Percentiles rank a stretch among this genome's conserved stretches.
Conservation (phyloP, 2,797 vertebrate genomes). For the Eulemur albifrons region DNA sequence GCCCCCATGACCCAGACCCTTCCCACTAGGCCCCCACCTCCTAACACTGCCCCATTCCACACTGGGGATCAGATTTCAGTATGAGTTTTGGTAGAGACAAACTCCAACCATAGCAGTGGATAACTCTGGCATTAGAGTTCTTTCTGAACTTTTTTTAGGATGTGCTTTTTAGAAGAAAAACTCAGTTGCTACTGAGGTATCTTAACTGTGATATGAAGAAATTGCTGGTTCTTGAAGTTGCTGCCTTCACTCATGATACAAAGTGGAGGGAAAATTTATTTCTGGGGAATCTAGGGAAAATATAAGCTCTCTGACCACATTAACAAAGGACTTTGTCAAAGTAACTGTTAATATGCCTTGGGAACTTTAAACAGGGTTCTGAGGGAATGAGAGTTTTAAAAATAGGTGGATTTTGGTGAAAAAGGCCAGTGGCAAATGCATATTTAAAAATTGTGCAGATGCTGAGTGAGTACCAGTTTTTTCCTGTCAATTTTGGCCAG, state of each 20-base stretch:
- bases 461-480: not conserved
- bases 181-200: not conserved
- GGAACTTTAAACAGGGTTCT: not conserved
- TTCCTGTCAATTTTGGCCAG: not conserved
- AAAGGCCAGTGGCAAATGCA: not conserved
- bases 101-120: not conserved
- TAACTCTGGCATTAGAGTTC: not conserved
- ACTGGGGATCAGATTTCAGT: not conserved
- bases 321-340: not conserved
- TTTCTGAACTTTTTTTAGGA: not conserved
- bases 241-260: not conserved
- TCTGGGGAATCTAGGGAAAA: not conserved
- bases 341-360: not conserved
- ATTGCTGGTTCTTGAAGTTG: not conserved
- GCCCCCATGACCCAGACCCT: not conserved
- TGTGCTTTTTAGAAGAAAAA: slow-evolving; percentile 30
- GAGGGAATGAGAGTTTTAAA: slow-evolving; percentile 12
- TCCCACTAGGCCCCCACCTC: not conserved
- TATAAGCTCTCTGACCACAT: not conserved
- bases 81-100: not conserved
- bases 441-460: not conserved
- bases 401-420: not conserved
- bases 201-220: not conserved
- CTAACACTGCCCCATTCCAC: not conserved
- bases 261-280: not conserved